phyloP scores from a whole-genome alignment of 2,113 vertebrate genomes.

The Morone saxatilis region DNA sequence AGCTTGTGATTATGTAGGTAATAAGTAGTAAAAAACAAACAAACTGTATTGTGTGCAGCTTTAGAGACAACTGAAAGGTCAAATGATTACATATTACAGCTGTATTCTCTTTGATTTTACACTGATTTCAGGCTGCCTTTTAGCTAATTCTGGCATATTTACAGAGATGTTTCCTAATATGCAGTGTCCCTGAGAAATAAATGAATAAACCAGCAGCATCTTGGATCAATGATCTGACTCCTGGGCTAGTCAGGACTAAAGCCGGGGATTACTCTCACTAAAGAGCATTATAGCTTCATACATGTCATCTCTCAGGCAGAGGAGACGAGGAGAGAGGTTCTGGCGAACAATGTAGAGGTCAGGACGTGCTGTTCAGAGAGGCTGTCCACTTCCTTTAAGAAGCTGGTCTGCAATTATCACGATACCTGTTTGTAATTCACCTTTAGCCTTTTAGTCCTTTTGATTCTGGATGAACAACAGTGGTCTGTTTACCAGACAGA shows the following conservation, averaged over 20 bases:
- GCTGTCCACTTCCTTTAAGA: background rate
- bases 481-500: background rate
- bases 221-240: background rate
- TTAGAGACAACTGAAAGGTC: no score
- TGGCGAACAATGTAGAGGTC: background rate
- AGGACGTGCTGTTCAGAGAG: background rate
- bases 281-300: conserved; percentile 18
- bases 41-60: no score
- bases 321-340: background rate
- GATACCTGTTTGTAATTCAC: background rate
- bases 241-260: background rate
- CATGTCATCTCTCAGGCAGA: background rate
- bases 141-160: no score
- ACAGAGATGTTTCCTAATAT: no score
- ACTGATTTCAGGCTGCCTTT: no score
- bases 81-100: no score
- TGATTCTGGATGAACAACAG: background rate
- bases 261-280: conserved; percentile 1
- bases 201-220: background rate
- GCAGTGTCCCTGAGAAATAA: no score
- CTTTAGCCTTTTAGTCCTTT: background rate
- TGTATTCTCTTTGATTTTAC: no score
- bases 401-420: background rate
- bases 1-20: background rate
- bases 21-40: background rate